phyloP scores from a whole-genome alignment of 2,888 invertebrate genomes.

The Palloptera scutellata region DNA sequence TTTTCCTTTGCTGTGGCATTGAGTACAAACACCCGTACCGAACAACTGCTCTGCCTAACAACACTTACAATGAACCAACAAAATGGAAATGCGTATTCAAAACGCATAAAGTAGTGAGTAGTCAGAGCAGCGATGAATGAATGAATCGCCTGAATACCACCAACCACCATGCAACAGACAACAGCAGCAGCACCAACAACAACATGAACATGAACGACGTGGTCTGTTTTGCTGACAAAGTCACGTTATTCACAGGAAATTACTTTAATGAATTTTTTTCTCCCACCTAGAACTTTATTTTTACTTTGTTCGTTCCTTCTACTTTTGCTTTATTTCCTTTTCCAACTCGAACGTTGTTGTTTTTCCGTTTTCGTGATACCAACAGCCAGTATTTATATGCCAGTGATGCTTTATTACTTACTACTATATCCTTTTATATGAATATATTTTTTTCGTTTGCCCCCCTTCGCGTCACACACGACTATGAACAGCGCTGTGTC shows the following conservation, averaged over 20 bases:
- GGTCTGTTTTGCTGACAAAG: conserved; percentile 34
- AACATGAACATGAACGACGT: conserved; percentile 1
- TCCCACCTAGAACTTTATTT: not conserved
- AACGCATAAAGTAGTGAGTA: too few relatives aligned
- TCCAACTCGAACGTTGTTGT: not conserved
- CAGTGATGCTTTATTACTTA: conserved; percentile 20
- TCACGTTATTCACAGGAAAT: conserved; percentile 49
- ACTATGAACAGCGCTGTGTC: not conserved
- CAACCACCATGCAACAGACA: not conserved
- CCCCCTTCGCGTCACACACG: not conserved
- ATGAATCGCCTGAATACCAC: not conserved
- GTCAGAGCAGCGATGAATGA: too few relatives aligned
- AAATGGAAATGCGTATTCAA: too few relatives aligned
- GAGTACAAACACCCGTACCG: too few relatives aligned
- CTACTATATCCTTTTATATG: conserved; percentile 6
- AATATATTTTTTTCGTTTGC: not conserved
- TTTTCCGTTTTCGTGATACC: not conserved
- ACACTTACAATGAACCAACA: too few relatives aligned
- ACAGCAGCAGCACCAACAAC: not conserved
- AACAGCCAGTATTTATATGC: conserved; percentile 1
- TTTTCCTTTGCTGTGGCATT: too few relatives aligned
- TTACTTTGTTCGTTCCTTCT: not conserved
- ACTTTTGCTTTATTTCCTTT: not conserved
- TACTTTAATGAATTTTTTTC: conserved; percentile 49
- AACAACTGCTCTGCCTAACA: too few relatives aligned